These are phyloP conservation scores for Dione vanillae DNA, from an alignment of 2,888 invertebrate species.

Conservation along the genomic window DNA sequence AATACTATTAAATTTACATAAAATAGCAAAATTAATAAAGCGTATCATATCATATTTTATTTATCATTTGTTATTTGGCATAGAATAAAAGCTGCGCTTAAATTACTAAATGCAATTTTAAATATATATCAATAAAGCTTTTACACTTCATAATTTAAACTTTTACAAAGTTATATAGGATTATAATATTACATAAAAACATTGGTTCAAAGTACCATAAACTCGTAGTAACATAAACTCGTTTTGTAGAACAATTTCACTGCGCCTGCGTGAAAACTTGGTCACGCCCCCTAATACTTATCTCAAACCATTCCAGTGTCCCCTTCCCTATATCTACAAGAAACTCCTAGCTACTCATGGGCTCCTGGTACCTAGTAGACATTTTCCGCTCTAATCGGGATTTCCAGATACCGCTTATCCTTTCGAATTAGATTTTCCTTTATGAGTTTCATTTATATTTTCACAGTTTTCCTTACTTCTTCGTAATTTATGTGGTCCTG, in stretches of 20 bases:
- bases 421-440: slow-evolving; percentile 50
- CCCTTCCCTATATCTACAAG: slow-evolving; percentile 4
- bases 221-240: background rate
- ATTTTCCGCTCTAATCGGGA: slow-evolving; percentile 84
- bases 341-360: slow-evolving; percentile 53
- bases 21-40: no score
- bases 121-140: no score
- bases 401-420: slow-evolving; percentile 64
- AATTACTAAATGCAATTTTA: background rate
- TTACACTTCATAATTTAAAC: background rate
- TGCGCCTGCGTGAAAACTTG: slow-evolving; percentile 59
- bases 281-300: slow-evolving; percentile 61
- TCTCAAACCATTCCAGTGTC: slow-evolving; percentile 59
- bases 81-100: background rate
- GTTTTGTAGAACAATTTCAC: background rate
- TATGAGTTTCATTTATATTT: slow-evolving; percentile 52
- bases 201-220: no score
- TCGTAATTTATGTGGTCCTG: slow-evolving; percentile 58
- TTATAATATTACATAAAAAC: no score
- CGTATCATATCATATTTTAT: background rate
- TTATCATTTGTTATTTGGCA: background rate
- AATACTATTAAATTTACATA: background rate
- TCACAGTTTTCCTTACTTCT: slow-evolving; percentile 43
- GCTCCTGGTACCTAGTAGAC: slow-evolving; percentile 76
- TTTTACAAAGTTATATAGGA: no score